These are phyloP conservation scores for Polylopha cassiicola DNA, from an alignment of 2,888 invertebrate genomes.

Conservation along the genomic window DNA sequence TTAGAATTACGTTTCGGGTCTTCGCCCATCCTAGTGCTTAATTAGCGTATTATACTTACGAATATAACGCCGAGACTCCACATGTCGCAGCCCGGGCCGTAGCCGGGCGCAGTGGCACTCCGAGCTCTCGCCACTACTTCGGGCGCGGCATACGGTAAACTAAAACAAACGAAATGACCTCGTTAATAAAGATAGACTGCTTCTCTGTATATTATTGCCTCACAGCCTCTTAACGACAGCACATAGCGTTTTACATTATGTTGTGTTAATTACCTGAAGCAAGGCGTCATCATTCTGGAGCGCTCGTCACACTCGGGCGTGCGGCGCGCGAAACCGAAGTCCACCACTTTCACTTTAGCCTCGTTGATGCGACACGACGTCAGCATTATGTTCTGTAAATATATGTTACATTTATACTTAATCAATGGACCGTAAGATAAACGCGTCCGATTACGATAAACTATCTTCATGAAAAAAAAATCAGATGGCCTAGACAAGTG, in stretches of 20 bases:
- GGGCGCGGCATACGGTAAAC: constrained; percentile 94
- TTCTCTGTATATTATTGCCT: no score
- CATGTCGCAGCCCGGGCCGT: constrained; percentile 95
- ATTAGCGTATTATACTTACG: constrained; percentile 70
- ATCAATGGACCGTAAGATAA: background rate
- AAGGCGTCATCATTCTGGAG: constrained; percentile 83
- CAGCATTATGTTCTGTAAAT: constrained; percentile 62
- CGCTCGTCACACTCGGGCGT: constrained; percentile 48
- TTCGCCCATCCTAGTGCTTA: no score
- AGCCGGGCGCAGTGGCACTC: constrained; percentile 73
- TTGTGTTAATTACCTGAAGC: constrained; percentile 82
- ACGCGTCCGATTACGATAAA: no score
- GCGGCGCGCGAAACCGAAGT: constrained; percentile 95
- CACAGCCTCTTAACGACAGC: no score
- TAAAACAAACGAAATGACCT: constrained; percentile 25
- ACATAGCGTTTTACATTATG: background rate
- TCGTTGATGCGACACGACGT: constrained; percentile 47
- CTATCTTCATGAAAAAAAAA: no score
- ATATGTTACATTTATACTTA: background rate
- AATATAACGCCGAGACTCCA: constrained; percentile 97
- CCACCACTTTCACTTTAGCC: constrained; percentile 88
- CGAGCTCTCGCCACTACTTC: constrained; percentile 84
- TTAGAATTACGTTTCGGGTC: no score
- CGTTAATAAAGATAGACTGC: no score
- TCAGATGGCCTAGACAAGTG: no score